Percentiles rank a stretch among this genome's conserved stretches.
phyloP scores from a whole-genome alignment of 2,797 vertebrate species.

The Diplodus sargus region DNA sequence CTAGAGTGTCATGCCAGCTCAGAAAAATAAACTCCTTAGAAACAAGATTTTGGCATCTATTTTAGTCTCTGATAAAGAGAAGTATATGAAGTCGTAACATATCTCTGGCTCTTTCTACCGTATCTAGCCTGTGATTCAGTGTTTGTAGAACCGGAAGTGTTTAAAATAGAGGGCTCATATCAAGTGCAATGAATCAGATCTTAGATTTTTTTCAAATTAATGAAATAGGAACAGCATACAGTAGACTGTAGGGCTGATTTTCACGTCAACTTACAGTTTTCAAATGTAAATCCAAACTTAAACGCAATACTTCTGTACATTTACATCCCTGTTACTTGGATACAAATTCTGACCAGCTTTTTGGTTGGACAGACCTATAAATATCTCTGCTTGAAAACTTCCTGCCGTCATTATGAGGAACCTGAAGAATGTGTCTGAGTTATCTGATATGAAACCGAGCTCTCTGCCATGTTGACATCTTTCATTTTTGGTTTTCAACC shows the following conservation, averaged over 20 bases:
- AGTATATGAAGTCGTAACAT: slow-evolving; percentile 17
- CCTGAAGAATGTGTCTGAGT: neutral
- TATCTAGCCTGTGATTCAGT: slow-evolving; percentile 11
- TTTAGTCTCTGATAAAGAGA: slow-evolving; percentile 8
- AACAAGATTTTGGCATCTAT: neutral
- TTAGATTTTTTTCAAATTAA: neutral
- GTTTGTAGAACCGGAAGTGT: neutral
- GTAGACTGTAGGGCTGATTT: neutral
- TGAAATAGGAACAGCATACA: neutral
- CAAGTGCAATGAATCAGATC: neutral
- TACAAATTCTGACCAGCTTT: neutral
- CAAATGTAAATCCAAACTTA: neutral
- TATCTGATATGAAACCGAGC: neutral
- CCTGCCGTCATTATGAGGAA: neutral
- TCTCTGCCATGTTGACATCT: neutral
- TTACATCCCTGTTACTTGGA: neutral
- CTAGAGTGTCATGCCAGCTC: slow-evolving; percentile 13
- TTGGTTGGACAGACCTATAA: neutral
- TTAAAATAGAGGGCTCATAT: neutral
- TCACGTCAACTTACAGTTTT: neutral
- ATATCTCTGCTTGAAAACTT: neutral
- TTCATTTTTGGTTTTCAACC: slow-evolving; percentile 23
- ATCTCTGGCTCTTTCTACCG: neutral
- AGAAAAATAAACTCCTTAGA: slow-evolving; percentile 3
- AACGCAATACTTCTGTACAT: neutral